phyloP scores from a whole-genome alignment of 2,888 invertebrate genomes.

The Spodoptera littoralis region DNA sequence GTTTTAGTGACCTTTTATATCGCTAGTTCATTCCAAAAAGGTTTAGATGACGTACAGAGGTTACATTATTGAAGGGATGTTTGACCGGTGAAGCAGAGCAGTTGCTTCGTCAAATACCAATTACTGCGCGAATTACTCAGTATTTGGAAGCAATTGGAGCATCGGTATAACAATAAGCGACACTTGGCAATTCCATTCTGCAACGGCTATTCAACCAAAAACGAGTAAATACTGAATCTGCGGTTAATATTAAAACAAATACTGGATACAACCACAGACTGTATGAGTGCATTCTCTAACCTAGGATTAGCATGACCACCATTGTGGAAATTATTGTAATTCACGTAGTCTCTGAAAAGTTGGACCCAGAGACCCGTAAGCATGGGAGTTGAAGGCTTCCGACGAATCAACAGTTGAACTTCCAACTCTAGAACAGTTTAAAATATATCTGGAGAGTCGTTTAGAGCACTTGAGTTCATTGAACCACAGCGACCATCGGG shows the following conservation, averaged over 20 bases:
- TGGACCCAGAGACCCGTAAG: neutral
- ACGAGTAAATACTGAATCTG: neutral
- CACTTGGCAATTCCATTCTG: neutral
- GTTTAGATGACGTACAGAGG: constrained; percentile 4
- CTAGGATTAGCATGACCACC: neutral
- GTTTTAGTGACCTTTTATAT: constrained; percentile 4
- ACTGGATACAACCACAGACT: neutral
- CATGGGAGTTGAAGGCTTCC: neutral
- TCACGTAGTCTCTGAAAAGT: neutral
- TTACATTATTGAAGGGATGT: constrained; percentile 7
- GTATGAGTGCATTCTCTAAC: neutral
- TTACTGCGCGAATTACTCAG: constrained; percentile 1
- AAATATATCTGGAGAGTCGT: neutral
- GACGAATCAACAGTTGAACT: neutral
- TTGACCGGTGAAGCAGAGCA: constrained; percentile 8
- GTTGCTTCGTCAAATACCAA: constrained; percentile 3
- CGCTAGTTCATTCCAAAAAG: neutral
- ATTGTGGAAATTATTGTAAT: neutral
- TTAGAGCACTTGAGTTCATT: constrained; percentile 1
- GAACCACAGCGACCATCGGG: neutral
- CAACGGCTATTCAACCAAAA: constrained; percentile 7
- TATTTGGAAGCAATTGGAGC: neutral
- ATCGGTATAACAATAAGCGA: constrained; percentile 4
- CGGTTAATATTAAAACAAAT: neutral
- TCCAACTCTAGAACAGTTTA: constrained; percentile 4